Percentiles rank a stretch among this genome's conserved stretches.
phyloP scores from a whole-genome alignment of 2,797 vertebrate genomes.

The Sylvia borin region DNA sequence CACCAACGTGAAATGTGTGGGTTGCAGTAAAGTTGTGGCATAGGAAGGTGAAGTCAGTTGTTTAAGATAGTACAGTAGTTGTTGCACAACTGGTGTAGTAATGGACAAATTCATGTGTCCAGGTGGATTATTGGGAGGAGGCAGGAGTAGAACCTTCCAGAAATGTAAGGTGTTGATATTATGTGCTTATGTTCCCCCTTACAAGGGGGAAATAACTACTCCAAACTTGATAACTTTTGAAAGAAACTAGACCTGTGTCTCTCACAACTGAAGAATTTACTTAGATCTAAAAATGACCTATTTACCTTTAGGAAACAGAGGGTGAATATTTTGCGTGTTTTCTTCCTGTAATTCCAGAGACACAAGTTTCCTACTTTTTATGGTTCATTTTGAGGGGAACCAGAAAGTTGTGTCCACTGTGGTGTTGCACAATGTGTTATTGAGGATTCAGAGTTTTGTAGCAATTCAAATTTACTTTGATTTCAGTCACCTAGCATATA shows the following conservation, averaged over 20 bases:
- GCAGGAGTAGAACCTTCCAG: not conserved
- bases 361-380: not conserved
- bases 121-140: not conserved
- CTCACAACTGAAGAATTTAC: not conserved
- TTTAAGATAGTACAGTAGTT: not conserved
- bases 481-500: not conserved
- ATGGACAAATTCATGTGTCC: not conserved
- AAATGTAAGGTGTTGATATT: not conserved
- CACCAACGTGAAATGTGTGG: rapidly evolving
- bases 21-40: not conserved
- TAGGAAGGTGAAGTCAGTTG: not conserved
- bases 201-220: not conserved
- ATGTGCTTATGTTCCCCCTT: not conserved
- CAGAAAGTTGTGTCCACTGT: not conserved
- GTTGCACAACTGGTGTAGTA: not conserved
- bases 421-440: not conserved
- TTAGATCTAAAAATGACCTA: not conserved
- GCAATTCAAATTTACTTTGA: not conserved
- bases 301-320: not conserved
- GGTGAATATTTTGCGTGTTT: not conserved
- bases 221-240: not conserved
- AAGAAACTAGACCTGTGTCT: not conserved
- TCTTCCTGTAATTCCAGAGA: not conserved
- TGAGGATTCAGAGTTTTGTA: not conserved
- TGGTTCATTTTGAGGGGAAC: not conserved